A percentile compares a stretch with the other conserved stretches of the same genome.
Conservation (phyloP, 2,113 vertebrate genomes). For the Engraulis encrasicolus region DNA sequence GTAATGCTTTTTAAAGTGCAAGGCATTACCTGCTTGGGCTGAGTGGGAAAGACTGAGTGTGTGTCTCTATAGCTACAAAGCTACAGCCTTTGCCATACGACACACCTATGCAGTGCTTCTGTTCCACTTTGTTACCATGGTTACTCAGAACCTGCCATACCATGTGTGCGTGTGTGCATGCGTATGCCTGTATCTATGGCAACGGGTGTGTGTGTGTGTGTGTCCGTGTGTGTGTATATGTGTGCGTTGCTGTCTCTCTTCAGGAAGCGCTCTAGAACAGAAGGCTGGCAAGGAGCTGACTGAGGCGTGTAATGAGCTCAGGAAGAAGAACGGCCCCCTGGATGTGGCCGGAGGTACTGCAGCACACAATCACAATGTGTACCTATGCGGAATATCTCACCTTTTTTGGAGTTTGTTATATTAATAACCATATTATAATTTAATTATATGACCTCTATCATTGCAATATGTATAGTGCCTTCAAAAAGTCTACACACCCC, state of each 20-base stretch:
- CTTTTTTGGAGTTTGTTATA: too few species aligned
- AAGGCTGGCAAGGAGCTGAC: conserved; percentile 95
- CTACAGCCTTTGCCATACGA: not conserved
- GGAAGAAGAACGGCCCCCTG: conserved; percentile 95
- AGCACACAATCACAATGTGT: not conserved
- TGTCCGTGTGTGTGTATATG: conserved; percentile 13
- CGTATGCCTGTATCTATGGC: conserved; percentile 7
- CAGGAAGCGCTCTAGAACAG: conserved; percentile 95
- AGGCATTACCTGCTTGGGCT: not conserved
- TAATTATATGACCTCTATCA: too few species aligned
- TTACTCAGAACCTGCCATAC: not conserved
- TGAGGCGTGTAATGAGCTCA: conserved; percentile 89
- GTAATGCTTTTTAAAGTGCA: not conserved
- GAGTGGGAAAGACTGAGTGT: conserved; percentile 29
- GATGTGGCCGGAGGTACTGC: conserved; percentile 92
- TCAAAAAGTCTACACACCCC: too few species aligned
- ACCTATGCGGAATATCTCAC: too few species aligned
- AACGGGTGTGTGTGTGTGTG: not conserved
- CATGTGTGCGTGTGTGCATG: not conserved
- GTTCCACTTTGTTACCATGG: conserved; percentile 8
- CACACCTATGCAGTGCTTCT: conserved; percentile 8
- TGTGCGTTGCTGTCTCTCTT: conserved; percentile 58
- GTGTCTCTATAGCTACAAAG: not conserved
- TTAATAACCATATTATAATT: too few species aligned
- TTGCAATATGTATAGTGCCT: too few species aligned